Conservation (phyloP, 2,113 vertebrate species). For the Psephotus haematonotus region DNA sequence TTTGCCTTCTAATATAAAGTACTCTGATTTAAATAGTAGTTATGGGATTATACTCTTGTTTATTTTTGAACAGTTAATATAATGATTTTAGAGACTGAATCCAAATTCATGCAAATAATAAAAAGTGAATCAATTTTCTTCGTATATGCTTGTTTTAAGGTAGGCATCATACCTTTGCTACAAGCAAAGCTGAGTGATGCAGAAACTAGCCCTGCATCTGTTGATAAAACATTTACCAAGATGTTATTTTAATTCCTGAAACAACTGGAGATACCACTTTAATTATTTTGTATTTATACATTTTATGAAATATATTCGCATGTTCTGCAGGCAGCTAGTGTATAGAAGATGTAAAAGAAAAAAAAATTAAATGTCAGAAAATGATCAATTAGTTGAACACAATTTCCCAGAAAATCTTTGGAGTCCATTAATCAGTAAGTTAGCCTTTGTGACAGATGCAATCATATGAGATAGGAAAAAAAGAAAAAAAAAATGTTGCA, state of each 20-base stretch:
- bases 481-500: background rate
- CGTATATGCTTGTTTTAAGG: background rate
- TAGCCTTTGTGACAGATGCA: slow-evolving; percentile 31
- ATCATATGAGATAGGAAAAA: background rate
- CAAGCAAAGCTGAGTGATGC: background rate
- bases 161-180: background rate
- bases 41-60: background rate
- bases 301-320: background rate
- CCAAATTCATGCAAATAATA: background rate
- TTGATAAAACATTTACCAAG: background rate
- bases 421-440: slow-evolving; percentile 58
- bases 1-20: background rate
- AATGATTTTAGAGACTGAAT: background rate
- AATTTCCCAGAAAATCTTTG: background rate
- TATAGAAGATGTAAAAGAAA: background rate
- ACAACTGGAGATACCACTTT: background rate
- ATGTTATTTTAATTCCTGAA: background rate
- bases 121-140: background rate
- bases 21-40: background rate
- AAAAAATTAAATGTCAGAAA: slow-evolving; percentile 28
- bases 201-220: background rate
- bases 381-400: slow-evolving; percentile 11
- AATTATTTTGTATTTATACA: background rate
- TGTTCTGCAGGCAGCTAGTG: background rate
- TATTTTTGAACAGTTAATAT: background rate